Conservation (phyloP, 1,140 invertebrate species). For the Helicoverpa armigera region DNA sequence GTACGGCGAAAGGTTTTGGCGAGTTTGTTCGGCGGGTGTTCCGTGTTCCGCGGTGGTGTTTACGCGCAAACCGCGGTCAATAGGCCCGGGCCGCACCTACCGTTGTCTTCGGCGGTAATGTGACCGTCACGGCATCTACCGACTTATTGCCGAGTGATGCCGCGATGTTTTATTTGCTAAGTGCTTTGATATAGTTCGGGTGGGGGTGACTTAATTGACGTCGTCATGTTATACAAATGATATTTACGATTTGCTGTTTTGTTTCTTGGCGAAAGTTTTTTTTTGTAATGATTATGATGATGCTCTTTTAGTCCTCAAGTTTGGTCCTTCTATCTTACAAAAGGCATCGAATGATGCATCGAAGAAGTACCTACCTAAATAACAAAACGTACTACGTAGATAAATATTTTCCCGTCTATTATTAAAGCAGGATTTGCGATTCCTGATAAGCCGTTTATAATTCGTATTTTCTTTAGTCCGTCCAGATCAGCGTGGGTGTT, state of each 20-base stretch:
- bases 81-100: slow-evolving; percentile 78
- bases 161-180: slow-evolving; percentile 79
- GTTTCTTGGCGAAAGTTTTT: slow-evolving; percentile 4
- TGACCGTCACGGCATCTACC: slow-evolving; percentile 77
- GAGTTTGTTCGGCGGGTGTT: slow-evolving; percentile 41
- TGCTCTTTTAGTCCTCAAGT: neutral
- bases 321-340: neutral
- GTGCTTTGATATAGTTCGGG: slow-evolving; percentile 66
- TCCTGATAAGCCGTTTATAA: neutral
- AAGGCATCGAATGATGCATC: no score
- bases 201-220: slow-evolving; percentile 73
- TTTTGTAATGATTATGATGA: neutral
- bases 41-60: slow-evolving; percentile 68
- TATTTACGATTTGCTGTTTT: slow-evolving; percentile 55
- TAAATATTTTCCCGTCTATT: no score
- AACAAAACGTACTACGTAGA: no score
- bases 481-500: neutral
- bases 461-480: no score
- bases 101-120: slow-evolving; percentile 78
- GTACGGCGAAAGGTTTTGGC: neutral
- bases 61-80: slow-evolving; percentile 80
- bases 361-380: no score
- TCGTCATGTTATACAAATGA: slow-evolving; percentile 72
- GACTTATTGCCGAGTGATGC: slow-evolving; percentile 68
- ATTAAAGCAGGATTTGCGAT: neutral